These are phyloP conservation scores for Callopanchax toddi DNA, from an alignment of 2,113 vertebrate genomes.

Conservation along the genomic window DNA sequence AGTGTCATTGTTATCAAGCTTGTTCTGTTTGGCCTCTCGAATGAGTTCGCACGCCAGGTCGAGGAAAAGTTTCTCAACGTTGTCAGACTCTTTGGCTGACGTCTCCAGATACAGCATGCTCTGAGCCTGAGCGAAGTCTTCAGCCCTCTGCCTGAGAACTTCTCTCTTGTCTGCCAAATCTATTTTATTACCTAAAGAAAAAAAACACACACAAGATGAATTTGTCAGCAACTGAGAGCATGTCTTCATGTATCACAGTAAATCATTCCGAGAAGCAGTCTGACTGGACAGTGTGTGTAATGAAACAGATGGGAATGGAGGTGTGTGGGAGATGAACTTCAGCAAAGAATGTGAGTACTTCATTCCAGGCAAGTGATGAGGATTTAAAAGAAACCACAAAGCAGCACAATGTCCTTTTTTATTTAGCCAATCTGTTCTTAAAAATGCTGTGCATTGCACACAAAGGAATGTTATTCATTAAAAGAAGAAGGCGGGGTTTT, in stretches of 20 bases:
- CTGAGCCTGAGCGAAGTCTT: slow-evolving; percentile 94
- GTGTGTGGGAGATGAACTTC: slow-evolving; percentile 24
- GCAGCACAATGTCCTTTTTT: not conserved
- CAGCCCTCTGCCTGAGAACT: slow-evolving; percentile 92
- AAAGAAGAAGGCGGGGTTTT: not conserved
- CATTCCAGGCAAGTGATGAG: slow-evolving; percentile 2
- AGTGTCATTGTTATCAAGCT: slow-evolving; percentile 94
- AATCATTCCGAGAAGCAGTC: not conserved
- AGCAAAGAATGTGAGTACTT: not conserved
- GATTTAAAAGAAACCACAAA: not conserved
- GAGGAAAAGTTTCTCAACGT: slow-evolving; percentile 98
- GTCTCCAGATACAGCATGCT: slow-evolving; percentile 99
- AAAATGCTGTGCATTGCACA: not conserved
- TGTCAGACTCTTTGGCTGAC: slow-evolving; percentile 97
- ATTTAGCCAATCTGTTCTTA: not conserved
- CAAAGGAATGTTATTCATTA: not conserved
- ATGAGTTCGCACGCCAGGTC: slow-evolving; percentile 96
- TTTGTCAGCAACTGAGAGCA: too few species aligned
- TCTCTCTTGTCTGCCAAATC: slow-evolving; percentile 95
- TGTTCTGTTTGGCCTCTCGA: slow-evolving; percentile 95
- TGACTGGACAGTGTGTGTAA: slow-evolving; percentile 3
- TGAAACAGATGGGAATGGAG: slow-evolving; percentile 28
- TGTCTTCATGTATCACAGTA: too few species aligned
- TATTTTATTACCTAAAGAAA: slow-evolving; percentile 94
- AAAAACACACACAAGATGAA: slow-evolving; percentile 20